phyloP scores from a whole-genome alignment of 2,797 vertebrate genomes.

The Syngnathus acus region DNA sequence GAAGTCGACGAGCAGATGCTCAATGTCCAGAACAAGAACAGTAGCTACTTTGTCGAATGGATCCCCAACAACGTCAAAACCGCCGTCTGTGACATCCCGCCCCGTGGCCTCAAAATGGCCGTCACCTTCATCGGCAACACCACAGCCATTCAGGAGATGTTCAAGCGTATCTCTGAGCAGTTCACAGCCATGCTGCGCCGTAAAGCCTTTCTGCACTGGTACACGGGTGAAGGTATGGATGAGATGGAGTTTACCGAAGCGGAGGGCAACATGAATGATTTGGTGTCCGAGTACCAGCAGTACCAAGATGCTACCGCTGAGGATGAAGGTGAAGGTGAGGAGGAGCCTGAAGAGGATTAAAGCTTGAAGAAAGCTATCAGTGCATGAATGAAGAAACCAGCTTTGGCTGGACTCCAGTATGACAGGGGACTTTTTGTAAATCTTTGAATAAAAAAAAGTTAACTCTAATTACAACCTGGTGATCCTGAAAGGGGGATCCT shows the following conservation, averaged over 20 bases:
- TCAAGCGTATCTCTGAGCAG: slow-evolving; percentile 74
- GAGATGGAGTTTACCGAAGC: slow-evolving; percentile 68
- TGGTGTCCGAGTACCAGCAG: slow-evolving; percentile 40
- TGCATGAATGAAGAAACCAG: background rate
- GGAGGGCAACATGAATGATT: slow-evolving; percentile 69
- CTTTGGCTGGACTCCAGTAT: background rate
- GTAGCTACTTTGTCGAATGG: slow-evolving; percentile 62
- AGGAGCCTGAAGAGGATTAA: slow-evolving; percentile 1
- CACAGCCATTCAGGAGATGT: slow-evolving; percentile 69
- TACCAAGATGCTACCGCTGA: slow-evolving; percentile 17
- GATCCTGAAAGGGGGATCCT: too few species aligned
- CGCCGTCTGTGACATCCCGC: slow-evolving; percentile 63
- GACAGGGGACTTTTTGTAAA: background rate
- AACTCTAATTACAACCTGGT: too few species aligned
- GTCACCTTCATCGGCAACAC: slow-evolving; percentile 68
- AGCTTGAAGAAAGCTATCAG: background rate
- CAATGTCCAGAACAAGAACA: slow-evolving; percentile 82
- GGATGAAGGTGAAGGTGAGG: slow-evolving; percentile 8
- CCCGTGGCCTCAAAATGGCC: slow-evolving; percentile 62
- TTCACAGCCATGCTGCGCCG: slow-evolving; percentile 75
- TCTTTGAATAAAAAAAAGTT: background rate
- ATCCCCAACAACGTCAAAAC: slow-evolving; percentile 69
- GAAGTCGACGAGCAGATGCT: slow-evolving; percentile 97
- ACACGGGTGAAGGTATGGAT: slow-evolving; percentile 68
- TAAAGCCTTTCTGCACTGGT: slow-evolving; percentile 68